Evolutionary conservation across 2,797 vertebrate species (phyloP).

Genomic region (Sternarchorhynchus goeldii): DNA sequence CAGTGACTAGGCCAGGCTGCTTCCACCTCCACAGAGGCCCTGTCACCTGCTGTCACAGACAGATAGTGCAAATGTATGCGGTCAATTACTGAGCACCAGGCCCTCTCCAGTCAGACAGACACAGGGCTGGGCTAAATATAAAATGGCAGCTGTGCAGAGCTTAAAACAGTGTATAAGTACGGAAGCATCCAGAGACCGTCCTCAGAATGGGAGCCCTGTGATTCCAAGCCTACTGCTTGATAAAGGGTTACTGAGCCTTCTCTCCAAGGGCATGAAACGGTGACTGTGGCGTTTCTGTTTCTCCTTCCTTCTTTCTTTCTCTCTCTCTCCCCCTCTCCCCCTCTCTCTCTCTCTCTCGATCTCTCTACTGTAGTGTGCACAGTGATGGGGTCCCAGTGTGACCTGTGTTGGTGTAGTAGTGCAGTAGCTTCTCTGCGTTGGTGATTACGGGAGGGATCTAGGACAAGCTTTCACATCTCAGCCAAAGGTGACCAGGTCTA

Average conservation of each 20-base stretch:
- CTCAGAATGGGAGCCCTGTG: slow-evolving; percentile 45
- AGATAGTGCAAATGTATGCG: slow-evolving; percentile 55
- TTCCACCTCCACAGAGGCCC: slow-evolving; percentile 58
- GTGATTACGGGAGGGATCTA: slow-evolving; percentile 62
- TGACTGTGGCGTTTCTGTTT: slow-evolving; percentile 40
- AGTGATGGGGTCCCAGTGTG: slow-evolving; percentile 56
- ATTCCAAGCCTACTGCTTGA: slow-evolving; percentile 57
- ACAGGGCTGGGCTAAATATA: slow-evolving; percentile 55
- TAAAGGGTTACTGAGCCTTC: slow-evolving; percentile 57
- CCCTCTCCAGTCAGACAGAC: slow-evolving; percentile 40
- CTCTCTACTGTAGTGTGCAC: not conserved
- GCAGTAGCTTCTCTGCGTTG: slow-evolving; percentile 58
- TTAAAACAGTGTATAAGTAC: slow-evolving; percentile 46
- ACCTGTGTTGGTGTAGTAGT: slow-evolving; percentile 62
- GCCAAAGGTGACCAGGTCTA: slow-evolving; percentile 71
- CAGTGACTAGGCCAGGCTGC: slow-evolving; percentile 64
- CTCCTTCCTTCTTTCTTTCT: slow-evolving; percentile 23
- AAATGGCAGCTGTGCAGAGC: slow-evolving; percentile 57
- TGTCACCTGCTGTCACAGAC: slow-evolving; percentile 68
- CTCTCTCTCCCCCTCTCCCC: slow-evolving; percentile 25
- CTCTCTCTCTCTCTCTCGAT: slow-evolving; percentile 17
- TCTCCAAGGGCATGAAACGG: slow-evolving; percentile 50
- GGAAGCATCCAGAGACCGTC: slow-evolving; percentile 54
- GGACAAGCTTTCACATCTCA: slow-evolving; percentile 67
- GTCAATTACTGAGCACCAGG: slow-evolving; percentile 56